Conservation (phyloP, 2,797 vertebrate genomes). For the Tragopan temminckii region DNA sequence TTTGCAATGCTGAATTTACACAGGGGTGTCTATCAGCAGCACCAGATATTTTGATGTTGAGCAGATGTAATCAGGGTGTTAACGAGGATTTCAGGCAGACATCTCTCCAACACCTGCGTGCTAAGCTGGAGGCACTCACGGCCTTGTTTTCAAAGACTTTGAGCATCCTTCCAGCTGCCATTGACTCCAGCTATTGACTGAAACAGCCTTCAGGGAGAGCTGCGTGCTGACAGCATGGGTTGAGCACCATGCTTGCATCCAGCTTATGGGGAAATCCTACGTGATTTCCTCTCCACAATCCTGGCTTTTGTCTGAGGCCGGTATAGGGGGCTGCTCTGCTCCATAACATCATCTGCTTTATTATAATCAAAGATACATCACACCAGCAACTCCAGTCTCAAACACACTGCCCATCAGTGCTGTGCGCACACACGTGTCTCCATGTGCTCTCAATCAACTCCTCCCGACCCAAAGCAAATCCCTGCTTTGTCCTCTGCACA, state of each 20-base stretch:
- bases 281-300: background rate
- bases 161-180: slow-evolving; percentile 5
- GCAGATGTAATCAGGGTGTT: background rate
- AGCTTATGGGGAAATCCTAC: background rate
- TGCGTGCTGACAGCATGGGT: background rate
- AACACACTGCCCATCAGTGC: no score
- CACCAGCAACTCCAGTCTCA: accelerated
- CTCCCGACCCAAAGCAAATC: accelerated
- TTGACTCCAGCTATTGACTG: background rate
- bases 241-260: accelerated
- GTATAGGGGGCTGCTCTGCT: accelerated
- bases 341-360: background rate
- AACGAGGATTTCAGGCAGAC: background rate
- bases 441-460: background rate
- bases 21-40: accelerated
- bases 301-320: accelerated
- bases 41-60: accelerated
- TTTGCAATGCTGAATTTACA: background rate
- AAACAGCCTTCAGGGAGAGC: background rate
- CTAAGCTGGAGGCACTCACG: background rate
- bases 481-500: background rate
- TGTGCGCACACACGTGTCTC: accelerated
- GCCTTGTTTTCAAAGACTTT: background rate
- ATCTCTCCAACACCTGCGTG: background rate
- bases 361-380: background rate